These are phyloP conservation scores for Acromyrmex echinatior DNA, from an alignment of 1,140 invertebrate species.

Conservation along the genomic window DNA sequence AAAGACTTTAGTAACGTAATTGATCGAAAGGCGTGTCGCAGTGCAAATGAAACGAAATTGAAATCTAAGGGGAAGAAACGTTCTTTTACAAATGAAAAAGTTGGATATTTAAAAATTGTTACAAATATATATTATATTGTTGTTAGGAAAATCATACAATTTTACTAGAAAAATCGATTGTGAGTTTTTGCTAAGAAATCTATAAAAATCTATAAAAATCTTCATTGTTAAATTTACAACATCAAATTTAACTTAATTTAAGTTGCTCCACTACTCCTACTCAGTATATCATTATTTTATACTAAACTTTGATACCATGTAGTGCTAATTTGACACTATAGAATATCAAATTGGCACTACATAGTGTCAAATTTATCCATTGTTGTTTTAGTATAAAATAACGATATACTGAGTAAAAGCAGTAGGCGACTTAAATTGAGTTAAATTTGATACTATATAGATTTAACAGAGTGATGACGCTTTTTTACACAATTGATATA, in stretches of 20 bases:
- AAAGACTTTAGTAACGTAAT: slow-evolving; percentile 49
- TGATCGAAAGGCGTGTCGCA: slow-evolving; percentile 56
- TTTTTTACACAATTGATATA: background rate
- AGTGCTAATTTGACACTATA: too few species aligned
- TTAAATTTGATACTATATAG: too few species aligned
- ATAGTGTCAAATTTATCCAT: too few species aligned
- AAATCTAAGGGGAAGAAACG: background rate
- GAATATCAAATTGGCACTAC: too few species aligned
- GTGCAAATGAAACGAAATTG: slow-evolving; percentile 28
- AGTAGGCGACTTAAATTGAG: too few species aligned
- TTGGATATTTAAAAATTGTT: background rate
- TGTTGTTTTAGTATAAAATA: too few species aligned
- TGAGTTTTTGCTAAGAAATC: background rate
- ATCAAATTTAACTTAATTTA: too few species aligned
- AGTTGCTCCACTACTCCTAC: too few species aligned
- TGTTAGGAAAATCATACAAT: background rate
- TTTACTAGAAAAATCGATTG: background rate
- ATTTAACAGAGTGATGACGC: background rate
- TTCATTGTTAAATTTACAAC: too few species aligned
- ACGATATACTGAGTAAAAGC: too few species aligned
- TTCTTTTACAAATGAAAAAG: background rate
- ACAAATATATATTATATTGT: background rate
- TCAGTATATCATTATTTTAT: too few species aligned
- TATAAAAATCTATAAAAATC: background rate
- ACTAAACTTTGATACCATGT: too few species aligned